Evolutionary conservation across 2,113 vertebrate species (phyloP), one percentile per base, ranked within the genome.

Genomic region (Galemys pyrenaicus): DNA sequence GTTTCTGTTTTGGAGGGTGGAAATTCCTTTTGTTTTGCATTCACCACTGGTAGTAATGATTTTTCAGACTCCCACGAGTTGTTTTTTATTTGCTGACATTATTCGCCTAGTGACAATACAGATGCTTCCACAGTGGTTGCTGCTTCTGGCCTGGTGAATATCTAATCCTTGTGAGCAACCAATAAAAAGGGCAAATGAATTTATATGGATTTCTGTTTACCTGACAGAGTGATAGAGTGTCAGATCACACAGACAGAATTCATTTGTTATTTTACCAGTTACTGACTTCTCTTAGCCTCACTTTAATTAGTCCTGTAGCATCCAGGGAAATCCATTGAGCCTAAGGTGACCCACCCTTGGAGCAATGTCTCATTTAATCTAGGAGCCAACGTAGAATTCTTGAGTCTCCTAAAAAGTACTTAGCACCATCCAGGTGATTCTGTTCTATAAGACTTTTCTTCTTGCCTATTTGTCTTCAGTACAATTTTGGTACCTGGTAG

Each of bases 21-120:
- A 17, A 37, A 49, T 85, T 91, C 75, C n/a, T 89, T 90, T 94
- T 87, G 26, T 86, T 22, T 95, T 11, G 1, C 32, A 26, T 56
- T 35, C 58, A 7, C 13, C 19, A 13, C 32, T 70, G 35, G 56
- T 20, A 62, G 32, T 41, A 32, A 68, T 54, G 54, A 15, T 39
- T 92, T 91, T 93, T 86, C 30, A 71, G 54, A 8, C n/a, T 73
- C 16, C 60, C 2, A 7, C 3, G 3, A 78, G 30, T 89, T 51
- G 41, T 41, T 68, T 80, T 37, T 60, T 30, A 41, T 86, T 82
- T 88, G 24, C 44, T 65, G 37, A 24, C 35, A 32, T 85, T 89
- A 78, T 73, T 78, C 39, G 13, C 44, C 32, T 28, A 30, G 58
- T 46, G n/a, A 58, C 46, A n/a, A 32, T 37, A 54, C 26, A 41